phyloP scores from a whole-genome alignment of 1,140 invertebrate species.

The Drosophila biarmipes region DNA sequence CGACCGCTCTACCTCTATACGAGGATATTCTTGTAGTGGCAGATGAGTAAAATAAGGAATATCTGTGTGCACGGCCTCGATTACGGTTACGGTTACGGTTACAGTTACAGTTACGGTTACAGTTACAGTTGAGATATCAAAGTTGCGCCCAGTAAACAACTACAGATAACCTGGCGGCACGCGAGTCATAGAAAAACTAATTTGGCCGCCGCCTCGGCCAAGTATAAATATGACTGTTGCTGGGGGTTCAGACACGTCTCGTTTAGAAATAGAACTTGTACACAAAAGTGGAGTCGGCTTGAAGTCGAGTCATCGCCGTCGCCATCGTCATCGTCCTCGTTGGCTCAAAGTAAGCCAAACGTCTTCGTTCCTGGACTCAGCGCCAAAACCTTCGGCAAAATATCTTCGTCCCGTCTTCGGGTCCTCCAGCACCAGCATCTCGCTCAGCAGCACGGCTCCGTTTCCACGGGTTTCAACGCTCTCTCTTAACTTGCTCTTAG shows the following conservation, averaged over 20 bases:
- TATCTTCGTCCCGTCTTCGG: slow-evolving; percentile 39
- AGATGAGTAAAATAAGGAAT: not conserved
- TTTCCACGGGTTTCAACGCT: slow-evolving; percentile 11
- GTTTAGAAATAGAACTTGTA: slow-evolving; percentile 80
- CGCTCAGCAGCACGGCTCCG: not conserved
- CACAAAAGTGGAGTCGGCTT: slow-evolving; percentile 54
- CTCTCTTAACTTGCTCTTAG: slow-evolving; percentile 59
- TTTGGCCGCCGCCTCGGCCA: slow-evolving; percentile 72
- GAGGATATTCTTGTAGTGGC: not conserved
- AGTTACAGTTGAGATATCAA: not conserved
- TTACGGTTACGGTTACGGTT: slow-evolving; percentile 3
- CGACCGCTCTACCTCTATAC: not conserved
- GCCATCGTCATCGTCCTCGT: slow-evolving; percentile 29
- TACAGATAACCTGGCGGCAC: slow-evolving; percentile 68
- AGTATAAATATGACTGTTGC: slow-evolving; percentile 82
- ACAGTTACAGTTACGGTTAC: slow-evolving; percentile 2
- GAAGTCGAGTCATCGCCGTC: slow-evolving; percentile 20
- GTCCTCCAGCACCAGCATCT: slow-evolving; percentile 19
- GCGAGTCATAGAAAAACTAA: slow-evolving; percentile 83
- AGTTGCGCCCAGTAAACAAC: slow-evolving; percentile 32
- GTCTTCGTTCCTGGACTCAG: slow-evolving; percentile 58
- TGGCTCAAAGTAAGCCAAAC: slow-evolving; percentile 70
- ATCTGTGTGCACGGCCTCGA: slow-evolving; percentile 2
- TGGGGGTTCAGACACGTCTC: slow-evolving; percentile 65
- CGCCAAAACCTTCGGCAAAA: slow-evolving; percentile 32